These are phyloP conservation scores for Tetragonula clypearis DNA, from an alignment of 1,140 invertebrate genomes.

Conservation along the genomic window DNA sequence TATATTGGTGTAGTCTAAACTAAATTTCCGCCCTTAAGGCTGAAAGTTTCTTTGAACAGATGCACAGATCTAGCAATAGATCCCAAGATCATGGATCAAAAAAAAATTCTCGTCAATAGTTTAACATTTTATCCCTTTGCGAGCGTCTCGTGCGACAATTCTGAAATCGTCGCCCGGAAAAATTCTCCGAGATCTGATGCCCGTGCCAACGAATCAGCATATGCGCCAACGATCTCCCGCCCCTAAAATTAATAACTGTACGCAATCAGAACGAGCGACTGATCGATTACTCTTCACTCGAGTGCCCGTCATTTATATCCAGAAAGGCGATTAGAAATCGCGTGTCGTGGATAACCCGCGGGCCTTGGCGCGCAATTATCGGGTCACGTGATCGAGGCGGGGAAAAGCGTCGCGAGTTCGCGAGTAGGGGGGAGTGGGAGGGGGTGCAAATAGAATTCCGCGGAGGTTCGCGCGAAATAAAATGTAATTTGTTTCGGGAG, in stretches of 20 bases:
- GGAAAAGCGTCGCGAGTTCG: neutral
- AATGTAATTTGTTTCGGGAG: constrained; percentile 36
- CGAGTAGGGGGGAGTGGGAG: too few relatives aligned
- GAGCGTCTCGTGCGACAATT: too few relatives aligned
- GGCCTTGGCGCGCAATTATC: constrained; percentile 1
- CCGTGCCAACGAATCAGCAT: neutral
- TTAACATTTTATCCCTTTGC: too few relatives aligned
- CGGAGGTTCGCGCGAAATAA: constrained; percentile 27
- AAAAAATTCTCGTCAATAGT: too few relatives aligned
- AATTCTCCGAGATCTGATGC: neutral
- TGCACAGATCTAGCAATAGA: too few relatives aligned
- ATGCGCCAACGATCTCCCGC: too few relatives aligned
- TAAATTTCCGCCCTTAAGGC: too few relatives aligned
- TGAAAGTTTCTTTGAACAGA: too few relatives aligned
- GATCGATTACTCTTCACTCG: neutral
- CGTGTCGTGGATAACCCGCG: neutral
- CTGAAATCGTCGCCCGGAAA: neutral
- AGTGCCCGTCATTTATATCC: neutral
- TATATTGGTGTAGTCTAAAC: too few relatives aligned
- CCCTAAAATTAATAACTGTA: neutral
- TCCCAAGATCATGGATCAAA: too few relatives aligned
- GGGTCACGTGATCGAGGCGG: constrained; percentile 20
- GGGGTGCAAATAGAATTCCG: neutral
- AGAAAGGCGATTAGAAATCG: constrained; percentile 6
- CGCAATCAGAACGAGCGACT: neutral